A percentile compares a stretch with the other conserved stretches of the same genome.
phyloP scores from a whole-genome alignment of 2,113 vertebrate species.

The Anolis carolinensis region DNA sequence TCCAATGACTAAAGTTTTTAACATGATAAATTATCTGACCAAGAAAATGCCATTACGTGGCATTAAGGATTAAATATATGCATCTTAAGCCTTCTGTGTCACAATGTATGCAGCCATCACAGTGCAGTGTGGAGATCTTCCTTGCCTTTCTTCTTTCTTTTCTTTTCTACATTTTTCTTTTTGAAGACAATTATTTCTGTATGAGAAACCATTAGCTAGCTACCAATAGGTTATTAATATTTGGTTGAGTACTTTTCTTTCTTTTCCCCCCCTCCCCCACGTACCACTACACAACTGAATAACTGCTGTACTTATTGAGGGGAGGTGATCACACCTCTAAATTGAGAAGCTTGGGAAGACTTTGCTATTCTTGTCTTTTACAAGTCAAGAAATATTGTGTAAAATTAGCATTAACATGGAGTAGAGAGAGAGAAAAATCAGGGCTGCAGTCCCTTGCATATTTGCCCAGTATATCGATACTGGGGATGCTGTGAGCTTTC shows the following conservation, averaged over 20 bases:
- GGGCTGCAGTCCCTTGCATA: not conserved
- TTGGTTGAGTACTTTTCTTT: slow-evolving; percentile 29
- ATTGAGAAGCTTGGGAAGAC: slow-evolving; percentile 54
- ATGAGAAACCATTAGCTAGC: slow-evolving; percentile 21
- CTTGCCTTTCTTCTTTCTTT: slow-evolving; percentile 30
- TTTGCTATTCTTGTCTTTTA: slow-evolving; percentile 33
- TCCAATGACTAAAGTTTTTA: slow-evolving; percentile 28
- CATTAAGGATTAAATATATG: slow-evolving; percentile 45
- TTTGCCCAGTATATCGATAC: no score
- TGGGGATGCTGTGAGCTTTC: no score
- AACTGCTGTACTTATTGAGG: slow-evolving; percentile 36
- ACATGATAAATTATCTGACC: slow-evolving; percentile 40
- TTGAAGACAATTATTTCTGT: slow-evolving; percentile 44
- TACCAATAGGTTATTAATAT: slow-evolving; percentile 26
- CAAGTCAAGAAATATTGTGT: slow-evolving; percentile 61
- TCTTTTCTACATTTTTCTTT: slow-evolving; percentile 56
- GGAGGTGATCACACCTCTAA: slow-evolving; percentile 44
- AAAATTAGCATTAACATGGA: slow-evolving; percentile 64
- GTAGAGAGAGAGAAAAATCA: not conserved
- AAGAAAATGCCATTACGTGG: slow-evolving; percentile 42
- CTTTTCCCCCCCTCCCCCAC: not conserved
- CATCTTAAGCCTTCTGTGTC: not conserved
- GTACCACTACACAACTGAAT: slow-evolving; percentile 41
- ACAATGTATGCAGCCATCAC: not conserved
- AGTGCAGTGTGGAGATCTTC: not conserved